Evolutionary conservation across 2,797 vertebrate genomes (phyloP), one percentile per base, ranked within the genome.

Genomic region (Hipposideros larvatus): DNA sequence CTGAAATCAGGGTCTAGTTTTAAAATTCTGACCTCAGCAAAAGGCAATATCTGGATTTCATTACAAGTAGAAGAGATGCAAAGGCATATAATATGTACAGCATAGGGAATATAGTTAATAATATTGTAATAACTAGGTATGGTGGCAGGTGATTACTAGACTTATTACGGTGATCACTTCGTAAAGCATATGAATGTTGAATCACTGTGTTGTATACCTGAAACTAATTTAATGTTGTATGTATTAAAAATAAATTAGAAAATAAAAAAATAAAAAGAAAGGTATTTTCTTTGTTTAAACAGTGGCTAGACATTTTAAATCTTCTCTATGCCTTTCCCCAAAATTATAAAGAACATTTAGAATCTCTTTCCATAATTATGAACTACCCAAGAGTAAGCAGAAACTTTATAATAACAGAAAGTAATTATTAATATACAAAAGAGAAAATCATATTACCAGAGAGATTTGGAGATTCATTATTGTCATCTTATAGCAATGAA

Each of bases 401-500:
- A 53, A 55, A 82, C 5, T 70, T 73, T 59, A 83, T 41, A 85
- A 53, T 73, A 82, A 59, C 48, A 86, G 5, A 74, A 78, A 34
- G 9, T 61, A 65, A 84, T 79, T 26, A 46, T 68, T 66, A 82
- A 95, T 57, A 89, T 59, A 88, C 9, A 83, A 74, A 16, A 63
- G 46, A 85, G 31, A 91, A 93, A 75, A 74, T 83, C 13, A 43
- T 68, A 84, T 34, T 77, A 11, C 51, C 46, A 96, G 16, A 63
- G 37, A 91, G 11, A 79, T 87, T 88, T 85, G 53, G 89, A 79
- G 68, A 78, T 78, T 34, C 19, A 41, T 77, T 91, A 63, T 46
- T 91, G 37, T 68, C 37, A 74, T 95, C 22, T 73, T 68, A 87
- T 70, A 91, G n/a, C 46, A 94, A 87, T 75, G 55, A 92, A 94